Percentiles rank a stretch among this genome's conserved stretches.
Evolutionary conservation across 2,113 vertebrate species (phyloP).

Genomic region (Chaetops frenatus): DNA sequence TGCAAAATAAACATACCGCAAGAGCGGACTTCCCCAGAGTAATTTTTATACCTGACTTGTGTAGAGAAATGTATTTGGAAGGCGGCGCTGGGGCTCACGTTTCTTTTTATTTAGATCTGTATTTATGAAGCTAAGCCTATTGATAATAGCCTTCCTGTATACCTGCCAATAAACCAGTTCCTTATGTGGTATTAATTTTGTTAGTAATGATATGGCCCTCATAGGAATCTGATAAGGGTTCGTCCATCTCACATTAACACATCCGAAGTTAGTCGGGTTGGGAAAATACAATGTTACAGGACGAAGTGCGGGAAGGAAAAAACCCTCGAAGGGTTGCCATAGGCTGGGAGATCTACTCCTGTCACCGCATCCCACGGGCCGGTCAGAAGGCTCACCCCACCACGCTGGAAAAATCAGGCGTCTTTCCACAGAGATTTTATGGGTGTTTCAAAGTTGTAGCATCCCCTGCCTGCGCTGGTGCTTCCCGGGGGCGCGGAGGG

Average conservation of each 20-base stretch:
- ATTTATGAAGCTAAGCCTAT: slow-evolving; percentile 56
- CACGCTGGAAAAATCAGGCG: neutral
- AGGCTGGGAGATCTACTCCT: neutral
- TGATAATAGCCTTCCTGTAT: slow-evolving; percentile 52
- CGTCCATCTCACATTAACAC: slow-evolving; percentile 53
- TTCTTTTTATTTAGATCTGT: slow-evolving; percentile 57
- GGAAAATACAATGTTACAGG: neutral
- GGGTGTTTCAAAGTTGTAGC: neutral
- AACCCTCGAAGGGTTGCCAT: neutral
- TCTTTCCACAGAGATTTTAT: slow-evolving; percentile 9
- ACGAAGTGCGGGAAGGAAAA: neutral
- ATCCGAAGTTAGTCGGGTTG: neutral
- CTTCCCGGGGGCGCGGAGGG: neutral
- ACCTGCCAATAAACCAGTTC: slow-evolving; percentile 46
- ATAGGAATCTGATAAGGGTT: slow-evolving; percentile 55
- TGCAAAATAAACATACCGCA: slow-evolving; percentile 44
- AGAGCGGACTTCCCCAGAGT: slow-evolving; percentile 34
- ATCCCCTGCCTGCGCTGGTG: neutral
- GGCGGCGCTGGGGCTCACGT: neutral
- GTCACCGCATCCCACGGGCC: neutral
- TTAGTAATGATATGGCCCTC: slow-evolving; percentile 36
- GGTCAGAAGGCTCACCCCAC: neutral
- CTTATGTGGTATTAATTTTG: slow-evolving; percentile 57
- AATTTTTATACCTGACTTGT: slow-evolving; percentile 37
- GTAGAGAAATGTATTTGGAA: slow-evolving; percentile 37